Percentiles rank a stretch among this genome's conserved stretches.
Evolutionary conservation across 2,797 vertebrate genomes (phyloP).

Genomic region (Onychomys torridus): DNA sequence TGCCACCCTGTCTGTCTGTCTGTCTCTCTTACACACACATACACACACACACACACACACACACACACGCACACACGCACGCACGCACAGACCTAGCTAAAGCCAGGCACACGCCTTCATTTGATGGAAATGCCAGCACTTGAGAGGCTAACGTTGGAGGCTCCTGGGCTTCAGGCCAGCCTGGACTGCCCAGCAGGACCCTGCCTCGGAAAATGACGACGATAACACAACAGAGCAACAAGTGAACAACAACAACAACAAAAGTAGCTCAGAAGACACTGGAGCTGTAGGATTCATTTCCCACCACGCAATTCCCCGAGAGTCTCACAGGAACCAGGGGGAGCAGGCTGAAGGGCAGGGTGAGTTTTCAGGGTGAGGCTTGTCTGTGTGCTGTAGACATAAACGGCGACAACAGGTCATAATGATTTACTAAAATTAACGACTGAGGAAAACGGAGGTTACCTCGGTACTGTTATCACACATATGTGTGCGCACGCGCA

Average conservation of each 20-base stretch:
- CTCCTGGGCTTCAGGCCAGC: background rate
- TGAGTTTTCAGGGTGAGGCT: background rate
- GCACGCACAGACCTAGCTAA: background rate
- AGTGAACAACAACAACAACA: background rate
- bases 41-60: too few species aligned
- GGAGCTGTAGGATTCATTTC: background rate
- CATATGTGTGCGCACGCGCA: background rate
- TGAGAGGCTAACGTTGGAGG: background rate
- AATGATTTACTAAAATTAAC: background rate
- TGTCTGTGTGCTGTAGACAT: background rate
- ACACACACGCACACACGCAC: too few species aligned
- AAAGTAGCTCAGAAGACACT: background rate
- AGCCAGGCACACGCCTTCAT: background rate
- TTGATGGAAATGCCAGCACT: background rate
- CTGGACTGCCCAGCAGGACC: background rate
- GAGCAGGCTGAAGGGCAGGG: background rate
- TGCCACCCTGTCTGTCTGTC: background rate
- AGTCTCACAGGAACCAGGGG: background rate
- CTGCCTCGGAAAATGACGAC: background rate
- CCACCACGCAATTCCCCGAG: background rate
- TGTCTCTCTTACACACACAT: background rate
- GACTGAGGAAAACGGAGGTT: background rate
- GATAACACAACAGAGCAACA: background rate
- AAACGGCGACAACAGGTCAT: background rate
- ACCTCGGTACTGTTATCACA: background rate